Evolutionary conservation across 2,113 vertebrate genomes (phyloP), one percentile per base, ranked within the genome.

Genomic region (Mesitornis unicolor): DNA sequence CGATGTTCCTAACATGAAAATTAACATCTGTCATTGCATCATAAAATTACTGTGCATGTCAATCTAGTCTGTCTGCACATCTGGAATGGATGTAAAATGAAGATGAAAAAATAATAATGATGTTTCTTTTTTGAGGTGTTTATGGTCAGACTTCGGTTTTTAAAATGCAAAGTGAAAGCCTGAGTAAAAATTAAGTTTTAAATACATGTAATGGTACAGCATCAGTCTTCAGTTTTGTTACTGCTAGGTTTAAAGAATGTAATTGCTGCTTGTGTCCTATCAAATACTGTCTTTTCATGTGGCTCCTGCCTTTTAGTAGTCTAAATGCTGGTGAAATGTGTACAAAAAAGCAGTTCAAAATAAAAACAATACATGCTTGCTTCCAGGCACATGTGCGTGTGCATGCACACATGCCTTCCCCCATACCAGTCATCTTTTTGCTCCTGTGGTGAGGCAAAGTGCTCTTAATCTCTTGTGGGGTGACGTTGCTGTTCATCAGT

Each of bases 371-470:
- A 28, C 0, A 0, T 28, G 2, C 28, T 76, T 89, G 11, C 74
- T 80, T 38, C 10, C 57, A 71, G n/a, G 50, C 15, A 33, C 10
- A 6, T 0, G 4, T 25, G 15, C 1, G 6, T 4, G 7, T 7
- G 5, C 3, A 6, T n/a, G n/a, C 9, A 19, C 10, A 4, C 7
- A 5, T 7, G 20, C 31, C 5, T n/a, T n/a, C n/a, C 12, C 24
- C 9, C 8, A n/a, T 4, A 13, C 4, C 6, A 2, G 20, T 59
- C 26, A 7, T 75, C 29, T 24, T 59, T 70, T 54, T 77, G n/a
- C 19, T 77, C n/a, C 16, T 68, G 26, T 86, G 6, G 4, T 31
- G 68, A 51, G 42, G 65, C 45, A 28, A 31, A 68, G 60, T 26
- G 8, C 15, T 81, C 16, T 84, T 84, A 40, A 42, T 73, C 24